Percentiles rank a stretch among this genome's conserved stretches.
Conservation (phyloP, 2,888 invertebrate species). For the Agrochola litura region DNA sequence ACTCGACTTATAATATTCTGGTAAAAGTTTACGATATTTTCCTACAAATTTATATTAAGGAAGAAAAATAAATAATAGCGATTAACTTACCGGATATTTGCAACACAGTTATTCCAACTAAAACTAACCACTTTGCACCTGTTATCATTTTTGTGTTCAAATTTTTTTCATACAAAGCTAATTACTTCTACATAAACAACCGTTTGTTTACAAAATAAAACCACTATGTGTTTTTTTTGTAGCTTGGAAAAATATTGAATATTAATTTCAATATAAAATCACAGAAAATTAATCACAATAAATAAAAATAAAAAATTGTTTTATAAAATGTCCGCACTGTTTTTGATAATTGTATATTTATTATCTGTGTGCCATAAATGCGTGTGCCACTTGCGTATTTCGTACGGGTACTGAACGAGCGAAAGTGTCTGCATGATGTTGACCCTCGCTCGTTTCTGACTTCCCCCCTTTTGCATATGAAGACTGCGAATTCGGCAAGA, state of each 20-base stretch:
- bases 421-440: constrained; percentile 81
- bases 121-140: constrained; percentile 82
- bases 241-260: neutral
- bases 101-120: constrained; percentile 83
- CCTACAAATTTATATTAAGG: neutral
- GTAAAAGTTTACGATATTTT: neutral
- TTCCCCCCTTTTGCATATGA: constrained; percentile 73
- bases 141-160: constrained; percentile 76
- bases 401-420: constrained; percentile 80
- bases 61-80: neutral
- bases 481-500: constrained; percentile 51
- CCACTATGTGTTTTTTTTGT: neutral
- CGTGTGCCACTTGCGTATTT: constrained; percentile 78
- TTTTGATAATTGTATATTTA: constrained; percentile 23
- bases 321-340: constrained; percentile 19
- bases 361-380: constrained; percentile 52
- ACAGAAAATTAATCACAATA: constrained; percentile 51
- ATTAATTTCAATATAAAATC: constrained; percentile 31
- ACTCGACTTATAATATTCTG: neutral
- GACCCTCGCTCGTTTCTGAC: constrained; percentile 71
- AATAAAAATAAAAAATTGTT: neutral
- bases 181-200: constrained; percentile 10
- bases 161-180: constrained; percentile 29
- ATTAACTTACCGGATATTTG: constrained; percentile 82
- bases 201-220: constrained; percentile 24